Base-by-base conservation (phyloP, 2,888 invertebrate species). In the Magallana nippona region DNA sequence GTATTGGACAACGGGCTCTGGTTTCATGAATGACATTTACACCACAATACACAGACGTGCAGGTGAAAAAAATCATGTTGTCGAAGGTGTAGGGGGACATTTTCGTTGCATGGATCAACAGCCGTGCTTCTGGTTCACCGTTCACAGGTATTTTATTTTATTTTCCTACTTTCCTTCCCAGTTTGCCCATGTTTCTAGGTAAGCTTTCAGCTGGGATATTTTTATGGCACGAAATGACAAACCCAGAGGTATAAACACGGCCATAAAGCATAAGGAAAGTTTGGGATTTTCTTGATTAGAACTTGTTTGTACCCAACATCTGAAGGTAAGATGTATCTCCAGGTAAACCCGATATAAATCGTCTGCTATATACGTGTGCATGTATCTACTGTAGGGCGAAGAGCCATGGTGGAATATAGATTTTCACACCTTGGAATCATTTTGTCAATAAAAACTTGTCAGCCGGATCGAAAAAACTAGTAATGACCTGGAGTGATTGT, bases 361-460 rank as follows among this genome's bases (percentile, higher is more conserved):
- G 71, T 71, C 71, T 71, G 71, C 71, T 71, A 22, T 10, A 22
- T 32, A 71, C 1, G 71, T 60, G 27, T 71, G 27, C 71, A 71
- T 71, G 71, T 71, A 13, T 27, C 71, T 71, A 27, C 71, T 71
- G 15, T 22, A 27, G 71, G 71, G 71, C 32, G 71, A 27, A 71
- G 27, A 71, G 71, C 19, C 71, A 32, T 71, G 32, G 22, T 71
- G 22, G 71, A 71, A n/a, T 71, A 71, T 71, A 27, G 71, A 71
- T 71, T 71, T 71, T 71, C 71, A 71, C 71, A 71, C 71, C 71
- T 71, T 27, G 71, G 71, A 71, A 71, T 71, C 71, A 27, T 71
- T 71, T 71, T 71, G 71, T 71, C 71, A 71, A 71, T 71, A 71
- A 60, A 44, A 71, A 71, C 71, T 71, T 71, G 71, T 71, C 71